Evolutionary conservation across 1,140 invertebrate genomes (phyloP).

Genomic region (Asobara japonica): DNA sequence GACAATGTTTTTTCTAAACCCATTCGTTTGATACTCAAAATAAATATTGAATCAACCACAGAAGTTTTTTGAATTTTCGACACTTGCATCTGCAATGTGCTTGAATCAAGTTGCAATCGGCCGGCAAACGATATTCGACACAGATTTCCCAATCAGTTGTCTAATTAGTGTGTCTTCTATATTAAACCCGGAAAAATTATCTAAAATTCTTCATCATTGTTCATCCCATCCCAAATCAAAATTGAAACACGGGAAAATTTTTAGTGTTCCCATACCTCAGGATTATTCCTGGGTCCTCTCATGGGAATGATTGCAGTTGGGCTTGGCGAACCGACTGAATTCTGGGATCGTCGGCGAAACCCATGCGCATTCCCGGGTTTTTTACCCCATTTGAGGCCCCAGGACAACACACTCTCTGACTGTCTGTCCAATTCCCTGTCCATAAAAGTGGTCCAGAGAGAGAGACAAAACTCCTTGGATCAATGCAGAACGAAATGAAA

Average conservation of each 20-base stretch:
- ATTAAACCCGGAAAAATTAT: too few relatives aligned
- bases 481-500: neutral
- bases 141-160: too few relatives aligned
- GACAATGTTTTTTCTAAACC: too few relatives aligned
- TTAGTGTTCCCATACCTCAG: neutral
- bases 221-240: too few relatives aligned
- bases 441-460: constrained; percentile 16
- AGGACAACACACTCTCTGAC: neutral
- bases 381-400: neutral
- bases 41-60: too few relatives aligned
- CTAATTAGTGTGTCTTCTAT: too few relatives aligned
- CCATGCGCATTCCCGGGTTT: constrained; percentile 5
- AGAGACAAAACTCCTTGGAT: neutral
- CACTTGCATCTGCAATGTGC: too few relatives aligned
- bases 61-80: too few relatives aligned
- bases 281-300: neutral
- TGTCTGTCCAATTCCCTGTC: neutral
- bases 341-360: constrained; percentile 12
- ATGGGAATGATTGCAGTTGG: constrained; percentile 18
- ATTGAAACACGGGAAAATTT: neutral
- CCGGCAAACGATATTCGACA: too few relatives aligned
- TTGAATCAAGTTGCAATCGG: too few relatives aligned
- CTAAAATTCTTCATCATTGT: too few relatives aligned
- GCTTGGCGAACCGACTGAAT: neutral
- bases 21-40: too few relatives aligned